Percentiles rank a stretch among this genome's conserved stretches.
phyloP scores from a whole-genome alignment of 2,797 vertebrate species.

The Circus cinereus region DNA sequence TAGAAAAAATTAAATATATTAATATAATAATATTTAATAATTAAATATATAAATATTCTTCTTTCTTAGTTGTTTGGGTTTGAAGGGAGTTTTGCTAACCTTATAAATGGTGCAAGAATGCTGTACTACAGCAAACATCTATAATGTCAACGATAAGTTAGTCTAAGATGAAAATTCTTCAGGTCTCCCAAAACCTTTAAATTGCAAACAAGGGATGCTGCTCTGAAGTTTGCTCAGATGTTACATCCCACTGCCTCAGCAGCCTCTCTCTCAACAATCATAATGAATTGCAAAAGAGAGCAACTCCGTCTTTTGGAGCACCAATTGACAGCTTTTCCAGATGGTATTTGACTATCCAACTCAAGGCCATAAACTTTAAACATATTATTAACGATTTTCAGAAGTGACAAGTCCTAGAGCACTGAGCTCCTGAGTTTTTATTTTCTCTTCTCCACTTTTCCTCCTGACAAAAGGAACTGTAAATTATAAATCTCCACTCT shows the following conservation, averaged over 20 bases:
- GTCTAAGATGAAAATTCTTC: background rate
- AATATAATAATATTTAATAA: too few relatives aligned
- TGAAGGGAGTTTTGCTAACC: background rate
- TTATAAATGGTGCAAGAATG: background rate
- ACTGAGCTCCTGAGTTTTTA: background rate
- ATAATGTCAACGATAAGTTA: background rate
- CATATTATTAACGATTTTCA: background rate
- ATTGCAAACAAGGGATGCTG: background rate
- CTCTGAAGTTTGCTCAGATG: background rate
- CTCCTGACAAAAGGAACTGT: background rate
- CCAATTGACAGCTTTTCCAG: background rate
- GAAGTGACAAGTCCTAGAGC: background rate
- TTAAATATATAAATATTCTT: background rate
- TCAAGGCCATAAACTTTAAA: background rate
- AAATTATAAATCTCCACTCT: background rate
- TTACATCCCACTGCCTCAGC: background rate
- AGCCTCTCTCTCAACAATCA: background rate
- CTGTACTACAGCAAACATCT: background rate
- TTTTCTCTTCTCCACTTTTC: background rate
- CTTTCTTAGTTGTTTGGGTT: background rate
- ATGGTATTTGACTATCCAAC: background rate
- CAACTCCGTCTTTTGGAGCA: background rate
- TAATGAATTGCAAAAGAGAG: background rate
- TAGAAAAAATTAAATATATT: background rate
- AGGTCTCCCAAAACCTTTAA: background rate